Percentiles rank a stretch among this genome's conserved stretches.
These are phyloP conservation scores for Apis dorsata DNA, from an alignment of 1,140 invertebrate species.

Conservation along the genomic window DNA sequence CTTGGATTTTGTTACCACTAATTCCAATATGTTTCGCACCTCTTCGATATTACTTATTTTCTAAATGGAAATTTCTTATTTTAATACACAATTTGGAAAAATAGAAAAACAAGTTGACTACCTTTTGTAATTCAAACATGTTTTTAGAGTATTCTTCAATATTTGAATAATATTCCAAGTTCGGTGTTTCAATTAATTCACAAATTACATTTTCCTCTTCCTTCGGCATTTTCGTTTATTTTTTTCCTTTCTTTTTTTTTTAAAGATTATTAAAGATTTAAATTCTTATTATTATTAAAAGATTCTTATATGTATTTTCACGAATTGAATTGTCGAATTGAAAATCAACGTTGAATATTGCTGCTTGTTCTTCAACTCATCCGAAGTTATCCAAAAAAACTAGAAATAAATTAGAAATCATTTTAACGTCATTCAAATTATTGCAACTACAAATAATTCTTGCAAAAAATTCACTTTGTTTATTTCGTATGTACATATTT, in stretches of 20 bases:
- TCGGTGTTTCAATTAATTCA: too few species aligned
- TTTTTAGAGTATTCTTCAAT: neutral
- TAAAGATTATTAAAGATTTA: too few species aligned
- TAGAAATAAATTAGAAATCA: too few species aligned
- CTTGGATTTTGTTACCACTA: neutral
- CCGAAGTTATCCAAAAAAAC: too few species aligned
- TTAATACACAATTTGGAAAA: neutral
- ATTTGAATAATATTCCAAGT: neutral
- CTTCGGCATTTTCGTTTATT: neutral
- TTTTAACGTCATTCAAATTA: neutral
- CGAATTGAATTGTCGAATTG: neutral
- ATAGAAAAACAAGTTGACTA: neutral
- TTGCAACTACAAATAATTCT: neutral
- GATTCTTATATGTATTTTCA: too few species aligned
- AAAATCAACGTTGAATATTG: neutral
- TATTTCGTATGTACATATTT: slow-evolving; percentile 10
- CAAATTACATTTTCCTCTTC: neutral
- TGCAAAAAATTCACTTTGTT: slow-evolving; percentile 21
- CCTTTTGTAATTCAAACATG: neutral
- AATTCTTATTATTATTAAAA: too few species aligned
- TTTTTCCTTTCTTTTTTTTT: neutral
- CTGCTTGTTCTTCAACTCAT: neutral
- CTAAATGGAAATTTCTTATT: neutral
- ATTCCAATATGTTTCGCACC: slow-evolving; percentile 19
- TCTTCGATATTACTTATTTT: neutral